These are phyloP conservation scores for Aphis gossypii DNA, from an alignment of 1,140 invertebrate genomes.

Conservation along the genomic window DNA sequence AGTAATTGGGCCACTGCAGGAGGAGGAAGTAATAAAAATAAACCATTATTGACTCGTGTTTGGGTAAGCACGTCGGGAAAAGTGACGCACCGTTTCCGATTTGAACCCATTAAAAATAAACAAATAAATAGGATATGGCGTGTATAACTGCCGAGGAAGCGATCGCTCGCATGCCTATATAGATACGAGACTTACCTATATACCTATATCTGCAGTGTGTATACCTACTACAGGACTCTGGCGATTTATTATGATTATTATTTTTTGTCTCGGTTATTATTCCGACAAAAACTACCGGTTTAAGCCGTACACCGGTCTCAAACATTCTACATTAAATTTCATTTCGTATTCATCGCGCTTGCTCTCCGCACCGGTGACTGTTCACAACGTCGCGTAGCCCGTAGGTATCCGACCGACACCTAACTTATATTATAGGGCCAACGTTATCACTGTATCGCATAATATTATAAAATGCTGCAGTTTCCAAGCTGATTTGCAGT, in stretches of 20 bases:
- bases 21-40: background rate
- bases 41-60: slow-evolving; percentile 27
- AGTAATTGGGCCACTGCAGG: background rate
- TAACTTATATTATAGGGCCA: background rate
- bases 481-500: background rate
- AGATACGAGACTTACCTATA: background rate
- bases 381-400: background rate
- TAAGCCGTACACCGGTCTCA: background rate
- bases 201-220: background rate
- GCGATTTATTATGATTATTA: background rate
- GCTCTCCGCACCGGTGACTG: background rate
- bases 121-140: background rate
- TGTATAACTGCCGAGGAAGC: background rate
- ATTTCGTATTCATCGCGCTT: background rate
- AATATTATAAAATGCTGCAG: background rate
- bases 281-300: background rate
- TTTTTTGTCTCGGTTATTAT: background rate
- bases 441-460: background rate
- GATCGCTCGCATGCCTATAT: background rate
- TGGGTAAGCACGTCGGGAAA: slow-evolving; percentile 8
- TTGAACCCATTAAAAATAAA: background rate
- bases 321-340: background rate
- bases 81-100: background rate
- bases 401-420: background rate
- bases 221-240: background rate